Conservation (phyloP, 2,888 invertebrate genomes). For the Nomada hirtipes region DNA sequence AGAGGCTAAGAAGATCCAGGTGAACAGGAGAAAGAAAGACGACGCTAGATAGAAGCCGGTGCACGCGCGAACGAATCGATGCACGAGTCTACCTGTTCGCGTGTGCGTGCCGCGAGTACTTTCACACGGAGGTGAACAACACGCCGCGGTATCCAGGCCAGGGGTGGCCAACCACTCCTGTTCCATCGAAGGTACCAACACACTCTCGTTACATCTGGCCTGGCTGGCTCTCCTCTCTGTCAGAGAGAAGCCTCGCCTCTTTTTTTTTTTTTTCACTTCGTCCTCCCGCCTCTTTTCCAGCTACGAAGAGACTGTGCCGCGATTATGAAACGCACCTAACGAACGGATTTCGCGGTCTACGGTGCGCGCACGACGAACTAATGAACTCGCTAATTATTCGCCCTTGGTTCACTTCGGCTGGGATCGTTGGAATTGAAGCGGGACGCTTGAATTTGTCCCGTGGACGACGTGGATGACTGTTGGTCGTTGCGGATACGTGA, state of each 20-base stretch:
- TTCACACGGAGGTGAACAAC: constrained; percentile 83
- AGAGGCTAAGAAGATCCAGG: background rate
- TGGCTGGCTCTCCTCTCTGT: background rate
- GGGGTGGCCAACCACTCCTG: constrained; percentile 81
- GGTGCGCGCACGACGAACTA: background rate
- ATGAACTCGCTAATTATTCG: background rate
- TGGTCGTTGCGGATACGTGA: too few relatives aligned
- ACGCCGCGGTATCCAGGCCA: constrained; percentile 82
- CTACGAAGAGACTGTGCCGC: background rate
- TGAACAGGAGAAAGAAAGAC: background rate
- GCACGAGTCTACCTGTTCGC: constrained; percentile 34
- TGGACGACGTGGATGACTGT: too few relatives aligned
- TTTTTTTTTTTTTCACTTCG: constrained; percentile 5
- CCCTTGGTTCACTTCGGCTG: constrained; percentile 26
- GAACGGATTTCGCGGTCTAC: background rate
- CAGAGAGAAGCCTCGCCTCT: background rate
- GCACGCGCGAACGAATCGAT: constrained; percentile 49
- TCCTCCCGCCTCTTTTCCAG: background rate
- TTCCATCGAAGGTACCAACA: constrained; percentile 66
- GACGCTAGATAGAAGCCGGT: constrained; percentile 27
- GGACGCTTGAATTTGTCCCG: background rate
- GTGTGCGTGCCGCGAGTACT: constrained; percentile 75
- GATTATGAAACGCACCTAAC: background rate
- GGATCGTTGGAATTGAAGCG: constrained; percentile 30
- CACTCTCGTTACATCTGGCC: constrained; percentile 43